A percentile compares a stretch with the other conserved stretches of the same genome.
These are phyloP conservation scores for Apteryx owenii DNA, from an alignment of 2,113 vertebrate species.

Conservation along the genomic window DNA sequence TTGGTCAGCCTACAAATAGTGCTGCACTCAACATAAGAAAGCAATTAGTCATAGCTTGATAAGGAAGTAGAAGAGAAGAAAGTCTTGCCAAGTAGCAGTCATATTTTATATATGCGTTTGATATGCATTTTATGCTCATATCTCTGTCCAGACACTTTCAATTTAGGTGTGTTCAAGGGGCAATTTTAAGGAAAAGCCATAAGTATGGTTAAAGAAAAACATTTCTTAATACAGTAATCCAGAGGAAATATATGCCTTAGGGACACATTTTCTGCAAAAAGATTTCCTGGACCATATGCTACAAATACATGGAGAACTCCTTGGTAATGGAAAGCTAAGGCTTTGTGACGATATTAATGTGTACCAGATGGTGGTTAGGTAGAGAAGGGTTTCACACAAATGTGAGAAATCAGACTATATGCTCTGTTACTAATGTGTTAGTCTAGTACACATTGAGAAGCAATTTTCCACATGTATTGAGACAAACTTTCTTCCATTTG, in stretches of 20 bases:
- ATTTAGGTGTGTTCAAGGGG: slow-evolving; percentile 67
- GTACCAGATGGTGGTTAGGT: slow-evolving; percentile 76
- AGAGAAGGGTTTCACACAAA: slow-evolving; percentile 61
- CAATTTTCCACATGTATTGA: slow-evolving; percentile 28
- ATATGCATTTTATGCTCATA: slow-evolving; percentile 42
- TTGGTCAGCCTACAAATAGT: slow-evolving; percentile 24
- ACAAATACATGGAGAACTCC: slow-evolving; percentile 68
- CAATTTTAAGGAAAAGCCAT: slow-evolving; percentile 64
- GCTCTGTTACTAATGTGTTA: slow-evolving; percentile 47
- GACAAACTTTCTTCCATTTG: slow-evolving; percentile 38
- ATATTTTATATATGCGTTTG: slow-evolving; percentile 61
- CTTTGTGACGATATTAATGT: slow-evolving; percentile 71
- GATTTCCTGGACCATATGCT: slow-evolving; percentile 72
- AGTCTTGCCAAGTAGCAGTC: slow-evolving; percentile 44
- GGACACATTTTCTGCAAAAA: slow-evolving; percentile 62
- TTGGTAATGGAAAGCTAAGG: slow-evolving; percentile 69
- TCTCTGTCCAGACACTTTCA: slow-evolving; percentile 29
- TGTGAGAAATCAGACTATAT: slow-evolving; percentile 49
- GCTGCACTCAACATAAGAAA: slow-evolving; percentile 36
- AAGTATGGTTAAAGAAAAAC: slow-evolving; percentile 66
- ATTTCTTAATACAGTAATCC: slow-evolving; percentile 75
- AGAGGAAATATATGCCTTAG: slow-evolving; percentile 72
- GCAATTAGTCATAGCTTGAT: slow-evolving; percentile 39
- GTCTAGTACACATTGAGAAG: slow-evolving; percentile 39
- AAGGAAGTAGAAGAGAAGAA: slow-evolving; percentile 1